phyloP scores from a whole-genome alignment of 2,888 invertebrate genomes.

The Trichogramma evanescens region DNA sequence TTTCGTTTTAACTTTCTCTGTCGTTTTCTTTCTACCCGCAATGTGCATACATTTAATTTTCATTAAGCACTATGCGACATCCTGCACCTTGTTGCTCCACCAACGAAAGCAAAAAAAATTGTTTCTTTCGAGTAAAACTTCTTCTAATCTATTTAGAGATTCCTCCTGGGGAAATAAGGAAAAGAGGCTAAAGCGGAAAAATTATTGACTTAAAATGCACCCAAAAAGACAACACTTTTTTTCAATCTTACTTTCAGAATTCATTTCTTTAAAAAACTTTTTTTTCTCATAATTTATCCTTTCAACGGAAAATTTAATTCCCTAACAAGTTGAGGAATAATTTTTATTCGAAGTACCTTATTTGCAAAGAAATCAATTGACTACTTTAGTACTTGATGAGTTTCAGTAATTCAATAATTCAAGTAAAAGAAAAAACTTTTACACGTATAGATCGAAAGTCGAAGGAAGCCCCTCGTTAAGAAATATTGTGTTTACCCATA shows the following conservation, averaged over 20 bases:
- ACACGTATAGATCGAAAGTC: too few species aligned
- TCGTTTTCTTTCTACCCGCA: not conserved
- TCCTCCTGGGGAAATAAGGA: not conserved
- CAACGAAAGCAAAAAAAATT: constrained; percentile 7
- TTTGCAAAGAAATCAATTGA: too few species aligned
- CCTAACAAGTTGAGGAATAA: too few species aligned
- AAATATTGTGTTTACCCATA: too few species aligned
- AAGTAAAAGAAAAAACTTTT: too few species aligned
- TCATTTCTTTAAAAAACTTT: too few species aligned
- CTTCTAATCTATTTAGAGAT: constrained; percentile 16
- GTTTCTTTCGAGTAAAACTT: constrained; percentile 6
- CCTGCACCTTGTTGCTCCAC: not conserved
- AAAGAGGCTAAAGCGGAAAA: constrained; percentile 1
- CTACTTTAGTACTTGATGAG: too few species aligned
- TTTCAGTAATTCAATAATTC: too few species aligned
- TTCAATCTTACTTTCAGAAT: not conserved
- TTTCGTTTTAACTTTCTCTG: not conserved
- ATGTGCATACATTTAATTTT: constrained; percentile 10
- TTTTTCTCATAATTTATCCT: too few species aligned
- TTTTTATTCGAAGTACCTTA: too few species aligned
- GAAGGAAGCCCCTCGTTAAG: too few species aligned
- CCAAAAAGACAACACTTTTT: not conserved
- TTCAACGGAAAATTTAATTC: too few species aligned
- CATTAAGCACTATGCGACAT: constrained; percentile 2
- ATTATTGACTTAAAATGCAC: constrained; percentile 16